Evolutionary conservation across 64 coral and sea anemone genomes (phyloP).

Genomic region (Stichodactyla mertensii): DNA sequence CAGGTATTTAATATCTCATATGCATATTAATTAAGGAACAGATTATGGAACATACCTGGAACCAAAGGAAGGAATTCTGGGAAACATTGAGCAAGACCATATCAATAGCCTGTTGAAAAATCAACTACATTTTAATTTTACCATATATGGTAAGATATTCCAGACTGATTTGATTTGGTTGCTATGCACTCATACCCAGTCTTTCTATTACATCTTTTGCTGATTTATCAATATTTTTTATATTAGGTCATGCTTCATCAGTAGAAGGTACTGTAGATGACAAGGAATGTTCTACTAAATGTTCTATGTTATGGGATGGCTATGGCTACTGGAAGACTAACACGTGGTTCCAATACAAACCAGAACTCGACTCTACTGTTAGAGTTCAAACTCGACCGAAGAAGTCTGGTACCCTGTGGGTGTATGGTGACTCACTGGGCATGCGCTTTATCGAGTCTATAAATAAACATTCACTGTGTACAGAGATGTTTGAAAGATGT

Average conservation of each 20-base stretch:
- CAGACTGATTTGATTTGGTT: background rate
- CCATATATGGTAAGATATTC: background rate
- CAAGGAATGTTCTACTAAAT: background rate
- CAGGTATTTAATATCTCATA: too few relatives aligned
- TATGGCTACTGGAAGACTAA: slow-evolving; percentile 3
- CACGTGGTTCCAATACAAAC: slow-evolving; percentile 5
- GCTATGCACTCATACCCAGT: background rate
- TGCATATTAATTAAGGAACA: slow-evolving; percentile 37
- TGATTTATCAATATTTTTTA: background rate
- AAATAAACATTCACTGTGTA: slow-evolving; percentile 34
- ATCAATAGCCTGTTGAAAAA: slow-evolving; percentile 40
- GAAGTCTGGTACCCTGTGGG: slow-evolving; percentile 62
- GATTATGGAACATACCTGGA: slow-evolving; percentile 55
- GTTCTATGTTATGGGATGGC: slow-evolving; percentile 13
- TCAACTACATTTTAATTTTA: background rate
- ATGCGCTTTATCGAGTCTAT: slow-evolving; percentile 48
- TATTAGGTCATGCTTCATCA: background rate
- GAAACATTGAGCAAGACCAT: slow-evolving; percentile 69
- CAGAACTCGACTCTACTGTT: background rate
- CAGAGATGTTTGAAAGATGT: slow-evolving; percentile 46
- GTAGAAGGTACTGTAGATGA: background rate
- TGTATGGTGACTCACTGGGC: slow-evolving; percentile 73
- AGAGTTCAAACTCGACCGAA: background rate
- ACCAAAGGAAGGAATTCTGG: slow-evolving; percentile 50
- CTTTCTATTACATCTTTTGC: background rate